A percentile compares a stretch with the other conserved stretches of the same genome.
phyloP scores from a whole-genome alignment of 1,140 invertebrate species.

The Psix sp. region DNA sequence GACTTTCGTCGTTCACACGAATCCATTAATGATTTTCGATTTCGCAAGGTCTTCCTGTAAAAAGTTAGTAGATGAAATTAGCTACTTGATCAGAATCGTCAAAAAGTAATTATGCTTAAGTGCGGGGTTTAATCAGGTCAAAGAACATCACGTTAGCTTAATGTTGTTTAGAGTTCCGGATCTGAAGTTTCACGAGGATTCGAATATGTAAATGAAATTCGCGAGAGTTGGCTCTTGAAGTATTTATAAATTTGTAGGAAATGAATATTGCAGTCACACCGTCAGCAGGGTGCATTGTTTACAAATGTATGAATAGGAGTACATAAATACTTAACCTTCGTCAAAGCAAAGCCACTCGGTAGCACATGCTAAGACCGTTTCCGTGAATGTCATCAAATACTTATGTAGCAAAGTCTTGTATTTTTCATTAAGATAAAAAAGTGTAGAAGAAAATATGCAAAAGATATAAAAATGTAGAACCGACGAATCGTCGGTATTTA shows the following conservation, averaged over 20 bases:
- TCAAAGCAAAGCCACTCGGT: conserved; percentile 12
- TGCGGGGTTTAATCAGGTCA: no score
- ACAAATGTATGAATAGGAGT: conserved; percentile 24
- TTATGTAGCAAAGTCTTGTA: not conserved
- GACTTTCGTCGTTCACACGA: conserved; percentile 85
- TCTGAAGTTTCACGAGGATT: not conserved
- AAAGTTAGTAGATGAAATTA: conserved; percentile 28
- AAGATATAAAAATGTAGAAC: not conserved
- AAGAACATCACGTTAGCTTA: no score
- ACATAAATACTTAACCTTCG: conserved; percentile 21
- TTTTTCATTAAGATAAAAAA: not conserved
- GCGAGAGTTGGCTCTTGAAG: not conserved
- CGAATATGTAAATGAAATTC: not conserved
- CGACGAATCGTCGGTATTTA: no score
- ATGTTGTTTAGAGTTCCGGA: not conserved
- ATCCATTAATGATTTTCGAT: conserved; percentile 81
- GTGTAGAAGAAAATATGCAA: not conserved
- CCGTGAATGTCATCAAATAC: conserved; percentile 5
- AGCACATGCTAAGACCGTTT: not conserved
- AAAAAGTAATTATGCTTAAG: no score
- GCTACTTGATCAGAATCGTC: conserved; percentile 25
- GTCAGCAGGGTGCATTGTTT: conserved; percentile 20
- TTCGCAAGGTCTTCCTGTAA: conserved; percentile 84
- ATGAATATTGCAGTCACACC: conserved; percentile 29
- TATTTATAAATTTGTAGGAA: conserved; percentile 10